Evolutionary conservation across 2,113 vertebrate species (phyloP).

Genomic region (Leucosticte australis): DNA sequence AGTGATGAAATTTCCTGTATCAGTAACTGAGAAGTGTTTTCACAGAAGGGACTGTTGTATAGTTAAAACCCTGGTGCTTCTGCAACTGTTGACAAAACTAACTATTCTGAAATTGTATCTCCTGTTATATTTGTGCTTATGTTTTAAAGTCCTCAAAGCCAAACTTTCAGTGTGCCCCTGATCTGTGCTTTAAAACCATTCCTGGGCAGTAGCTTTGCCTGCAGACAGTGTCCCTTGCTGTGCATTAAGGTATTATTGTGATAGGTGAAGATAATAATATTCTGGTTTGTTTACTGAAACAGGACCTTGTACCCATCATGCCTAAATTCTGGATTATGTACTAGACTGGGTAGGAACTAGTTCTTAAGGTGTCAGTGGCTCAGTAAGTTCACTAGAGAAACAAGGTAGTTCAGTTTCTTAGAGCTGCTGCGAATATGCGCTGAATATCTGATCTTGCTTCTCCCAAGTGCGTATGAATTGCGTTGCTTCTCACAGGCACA

Average conservation of each 20-base stretch:
- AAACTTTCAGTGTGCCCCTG: background rate
- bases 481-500: background rate
- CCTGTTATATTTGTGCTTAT: background rate
- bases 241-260: background rate
- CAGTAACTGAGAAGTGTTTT: background rate
- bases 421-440: background rate
- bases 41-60: background rate
- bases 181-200: background rate
- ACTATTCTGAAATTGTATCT: background rate
- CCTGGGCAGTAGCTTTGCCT: background rate
- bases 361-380: constrained; percentile 9
- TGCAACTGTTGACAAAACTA: background rate
- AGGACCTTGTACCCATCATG: background rate
- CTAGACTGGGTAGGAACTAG: constrained; percentile 17
- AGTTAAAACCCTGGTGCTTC: background rate
- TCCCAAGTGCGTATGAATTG: background rate
- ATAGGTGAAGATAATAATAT: background rate
- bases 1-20: background rate
- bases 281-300: constrained; percentile 34
- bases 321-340: constrained; percentile 21
- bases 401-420: background rate
- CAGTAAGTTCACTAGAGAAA: background rate
- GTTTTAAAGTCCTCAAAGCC: background rate
- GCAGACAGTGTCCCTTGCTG: background rate
- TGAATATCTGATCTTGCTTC: background rate